Conservation (phyloP, 2,797 vertebrate species). For the Phoebastria nigripes region DNA sequence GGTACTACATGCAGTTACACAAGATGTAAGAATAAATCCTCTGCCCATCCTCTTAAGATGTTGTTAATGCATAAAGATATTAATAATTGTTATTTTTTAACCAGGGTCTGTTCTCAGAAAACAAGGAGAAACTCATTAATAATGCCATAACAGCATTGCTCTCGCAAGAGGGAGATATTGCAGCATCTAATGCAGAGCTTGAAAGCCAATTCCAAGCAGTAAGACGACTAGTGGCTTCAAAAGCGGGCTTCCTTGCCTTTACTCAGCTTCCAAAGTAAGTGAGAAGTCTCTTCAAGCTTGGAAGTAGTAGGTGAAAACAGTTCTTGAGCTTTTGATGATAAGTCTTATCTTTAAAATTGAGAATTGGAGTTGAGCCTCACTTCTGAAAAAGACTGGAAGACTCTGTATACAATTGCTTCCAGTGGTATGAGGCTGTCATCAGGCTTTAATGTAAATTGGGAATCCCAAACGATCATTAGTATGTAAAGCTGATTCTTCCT, state of each 20-base stretch:
- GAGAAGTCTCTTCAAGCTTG: not conserved
- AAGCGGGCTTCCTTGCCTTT: conserved; percentile 98
- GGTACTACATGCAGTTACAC: conserved; percentile 96
- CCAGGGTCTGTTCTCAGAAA: conserved; percentile 97
- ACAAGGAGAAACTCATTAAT: conserved; percentile 99
- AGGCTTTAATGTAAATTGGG: not conserved
- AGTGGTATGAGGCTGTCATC: not conserved
- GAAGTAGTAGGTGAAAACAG: not conserved
- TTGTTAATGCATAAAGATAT: not conserved
- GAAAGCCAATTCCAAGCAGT: conserved; percentile 98
- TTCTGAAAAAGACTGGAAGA: not conserved
- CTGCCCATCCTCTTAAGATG: not conserved
- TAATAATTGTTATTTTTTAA: conserved; percentile 14
- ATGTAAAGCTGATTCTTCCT: not conserved
- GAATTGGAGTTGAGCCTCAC: not conserved
- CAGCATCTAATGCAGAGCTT: conserved; percentile 87
- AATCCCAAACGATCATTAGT: not conserved
- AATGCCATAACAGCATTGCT: conserved; percentile 94
- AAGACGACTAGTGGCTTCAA: conserved; percentile 93
- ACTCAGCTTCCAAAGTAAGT: conserved; percentile 97
- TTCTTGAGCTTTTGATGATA: not conserved
- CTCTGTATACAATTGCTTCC: accelerated
- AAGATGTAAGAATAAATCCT: conserved; percentile 88
- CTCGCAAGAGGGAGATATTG: conserved; percentile 90
- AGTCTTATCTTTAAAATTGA: not conserved